Evolutionary conservation across 2,113 vertebrate genomes (phyloP).

Genomic region (Corynorhinus townsendii): DNA sequence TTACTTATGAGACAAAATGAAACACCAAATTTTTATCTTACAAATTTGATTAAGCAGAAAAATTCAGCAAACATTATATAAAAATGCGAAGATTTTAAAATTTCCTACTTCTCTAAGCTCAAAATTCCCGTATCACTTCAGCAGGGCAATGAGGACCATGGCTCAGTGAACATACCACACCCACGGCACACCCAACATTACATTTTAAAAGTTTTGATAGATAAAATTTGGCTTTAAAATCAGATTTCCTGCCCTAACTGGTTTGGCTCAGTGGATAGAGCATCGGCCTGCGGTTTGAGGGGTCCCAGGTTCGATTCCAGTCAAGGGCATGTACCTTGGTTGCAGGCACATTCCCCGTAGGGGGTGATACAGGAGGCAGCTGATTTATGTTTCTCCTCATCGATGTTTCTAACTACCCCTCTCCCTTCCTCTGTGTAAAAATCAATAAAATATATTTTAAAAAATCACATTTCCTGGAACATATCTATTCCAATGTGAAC

Average conservation of each 20-base stretch:
- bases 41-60: constrained; percentile 31
- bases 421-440: no score
- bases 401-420: no score
- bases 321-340: no score
- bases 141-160: not conserved
- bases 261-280: no score
- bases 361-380: no score
- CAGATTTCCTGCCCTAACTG: not conserved
- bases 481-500: not conserved
- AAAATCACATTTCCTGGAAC: not conserved
- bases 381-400: no score
- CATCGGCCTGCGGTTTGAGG: no score
- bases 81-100: constrained; percentile 15
- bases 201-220: constrained; percentile 41
- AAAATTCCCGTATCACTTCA: not conserved
- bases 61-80: not conserved
- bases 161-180: not conserved
- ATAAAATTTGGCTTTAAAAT: not conserved
- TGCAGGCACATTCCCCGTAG: no score
- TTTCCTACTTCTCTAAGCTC: constrained; percentile 13
- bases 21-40: constrained; percentile 8
- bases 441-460: not conserved
- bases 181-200: not conserved
- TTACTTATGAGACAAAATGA: constrained; percentile 10
- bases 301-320: no score